Evolutionary conservation across 2,888 invertebrate species (phyloP), one percentile per base, ranked within the genome.

Genomic region (Drosophila aldrichi): DNA sequence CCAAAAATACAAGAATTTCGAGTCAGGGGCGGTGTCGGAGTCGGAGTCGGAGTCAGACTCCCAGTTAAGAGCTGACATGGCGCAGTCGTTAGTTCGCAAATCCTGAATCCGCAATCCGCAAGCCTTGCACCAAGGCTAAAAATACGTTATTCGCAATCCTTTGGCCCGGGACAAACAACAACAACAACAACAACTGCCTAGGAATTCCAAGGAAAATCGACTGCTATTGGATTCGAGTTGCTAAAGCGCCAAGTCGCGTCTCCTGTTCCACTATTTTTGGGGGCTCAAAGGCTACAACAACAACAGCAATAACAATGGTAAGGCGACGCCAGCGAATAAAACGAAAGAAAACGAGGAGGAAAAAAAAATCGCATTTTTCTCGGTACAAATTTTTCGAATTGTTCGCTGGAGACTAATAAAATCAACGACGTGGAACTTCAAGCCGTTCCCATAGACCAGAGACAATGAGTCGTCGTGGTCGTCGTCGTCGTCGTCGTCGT

Each of bases 381-480:
- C 67, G 78, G 87, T 79, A 91, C 86, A 90, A 91, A 91, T 90
- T 91, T 91, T 89, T 89, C 74, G 90, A 92, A 92, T 92, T 92
- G 92, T 92, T 92, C 92, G 92, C 92, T 90, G 79, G 92, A 92
- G 92, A 92, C 92, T 92, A 92, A 92, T 92, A 92, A 92, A 92
- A 92, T 91, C 92, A 92, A 92, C 92, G 92, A 91, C 87, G 92
- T 91, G 92, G 91, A 92, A 92, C 92, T 92, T 85, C 81, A 90
- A 92, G 90, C 89, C 91, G 89, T 85, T 85, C 84, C 89, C 84
- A 87, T 88, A 82, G 86, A 88, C 85, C 58, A 80, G 83, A 88
- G 88, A 83, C 84, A 87, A 89, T 87, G 84, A 83, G 76, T 70
- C 84, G 78, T 79, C 71, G 25, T 25, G 25, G 57, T 65, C 44